A percentile compares a stretch with the other conserved stretches of the same genome.
Conservation (phyloP, 2,113 vertebrate genomes). For the Raja brachyura region DNA sequence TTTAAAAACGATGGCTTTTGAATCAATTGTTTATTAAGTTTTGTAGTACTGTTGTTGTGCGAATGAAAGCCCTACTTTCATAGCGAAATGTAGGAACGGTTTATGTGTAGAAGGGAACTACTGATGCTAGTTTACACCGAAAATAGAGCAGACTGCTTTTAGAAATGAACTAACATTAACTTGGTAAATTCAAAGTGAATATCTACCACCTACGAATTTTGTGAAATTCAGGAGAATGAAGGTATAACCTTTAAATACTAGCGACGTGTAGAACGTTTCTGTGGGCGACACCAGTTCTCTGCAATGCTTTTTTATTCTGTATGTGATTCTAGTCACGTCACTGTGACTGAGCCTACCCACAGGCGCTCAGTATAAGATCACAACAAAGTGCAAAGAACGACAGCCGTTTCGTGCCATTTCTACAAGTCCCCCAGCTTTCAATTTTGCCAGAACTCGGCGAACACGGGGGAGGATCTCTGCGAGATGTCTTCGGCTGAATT, state of each 20-base stretch:
- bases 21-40: not conserved
- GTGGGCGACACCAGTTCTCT: not conserved
- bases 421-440: not conserved
- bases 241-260: not conserved
- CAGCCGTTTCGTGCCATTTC: not conserved
- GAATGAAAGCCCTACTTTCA: not conserved
- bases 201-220: not conserved
- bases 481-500: not conserved
- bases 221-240: not conserved
- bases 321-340: not conserved
- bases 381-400: not conserved
- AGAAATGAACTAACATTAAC: not conserved
- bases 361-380: not conserved
- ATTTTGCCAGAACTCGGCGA: not conserved
- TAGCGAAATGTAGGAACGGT: not conserved
- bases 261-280: not conserved
- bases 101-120: too few species aligned
- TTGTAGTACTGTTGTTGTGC: not conserved
- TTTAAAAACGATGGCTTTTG: not conserved
- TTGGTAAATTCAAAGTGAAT: not conserved
- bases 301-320: not conserved
- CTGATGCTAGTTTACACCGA: too few species aligned
- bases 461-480: not conserved
- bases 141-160: not conserved
- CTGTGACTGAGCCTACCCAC: not conserved